A percentile compares a stretch with the other conserved stretches of the same genome.
Evolutionary conservation across 1,140 invertebrate genomes (phyloP).

Genomic region (Brachionus koreanus): DNA sequence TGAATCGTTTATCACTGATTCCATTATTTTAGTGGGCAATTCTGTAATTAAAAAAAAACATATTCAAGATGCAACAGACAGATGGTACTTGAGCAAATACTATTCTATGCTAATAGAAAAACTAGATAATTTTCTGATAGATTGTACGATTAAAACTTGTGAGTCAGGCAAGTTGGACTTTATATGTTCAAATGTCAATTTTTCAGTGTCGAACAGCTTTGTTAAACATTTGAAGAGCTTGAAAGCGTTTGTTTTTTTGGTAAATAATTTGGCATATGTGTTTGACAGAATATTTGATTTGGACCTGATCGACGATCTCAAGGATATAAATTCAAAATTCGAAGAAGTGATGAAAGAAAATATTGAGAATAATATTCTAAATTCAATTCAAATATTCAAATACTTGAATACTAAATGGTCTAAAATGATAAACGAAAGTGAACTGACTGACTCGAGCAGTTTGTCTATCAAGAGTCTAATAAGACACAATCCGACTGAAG

Average conservation of each 20-base stretch:
- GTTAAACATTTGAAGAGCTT: conserved; percentile 1
- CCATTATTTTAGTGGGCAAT: neutral
- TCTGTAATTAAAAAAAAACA: neutral
- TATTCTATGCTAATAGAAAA: conserved; percentile 21
- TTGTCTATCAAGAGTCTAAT: neutral
- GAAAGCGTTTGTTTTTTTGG: conserved; percentile 11
- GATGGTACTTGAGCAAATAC: conserved; percentile 15
- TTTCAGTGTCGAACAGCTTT: conserved; percentile 1
- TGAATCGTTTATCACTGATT: neutral
- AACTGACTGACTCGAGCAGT: neutral
- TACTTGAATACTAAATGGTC: conserved; percentile 1
- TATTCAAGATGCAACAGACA: neutral
- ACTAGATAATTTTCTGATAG: conserved; percentile 19
- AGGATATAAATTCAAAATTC: neutral
- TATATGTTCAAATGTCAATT: neutral
- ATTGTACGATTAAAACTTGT: neutral
- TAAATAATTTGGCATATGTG: neutral
- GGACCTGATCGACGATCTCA: neutral
- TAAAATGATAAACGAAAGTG: neutral
- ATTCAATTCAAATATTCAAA: conserved; percentile 1
- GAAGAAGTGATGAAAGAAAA: neutral
- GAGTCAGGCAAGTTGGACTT: neutral
- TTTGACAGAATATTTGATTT: neutral
- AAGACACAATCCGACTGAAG: neutral
- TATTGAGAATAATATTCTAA: conserved; percentile 1